phyloP scores from a whole-genome alignment of 2,113 vertebrate species.

The Alouatta palliata region DNA sequence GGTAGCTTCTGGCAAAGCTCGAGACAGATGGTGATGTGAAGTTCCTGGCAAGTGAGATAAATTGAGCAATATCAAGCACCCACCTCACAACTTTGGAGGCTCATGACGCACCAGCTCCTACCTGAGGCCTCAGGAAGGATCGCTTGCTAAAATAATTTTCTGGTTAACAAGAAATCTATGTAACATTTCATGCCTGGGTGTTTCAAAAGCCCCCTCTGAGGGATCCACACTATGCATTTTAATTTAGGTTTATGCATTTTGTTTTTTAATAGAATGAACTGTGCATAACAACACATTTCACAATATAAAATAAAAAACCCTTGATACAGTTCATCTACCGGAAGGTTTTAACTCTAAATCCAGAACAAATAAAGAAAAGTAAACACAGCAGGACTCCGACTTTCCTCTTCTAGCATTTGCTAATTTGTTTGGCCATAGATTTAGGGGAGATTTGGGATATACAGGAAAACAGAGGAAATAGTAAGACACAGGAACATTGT shows the following conservation, averaged over 20 bases:
- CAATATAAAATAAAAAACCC: constrained; percentile 65
- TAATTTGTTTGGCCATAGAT: constrained; percentile 47
- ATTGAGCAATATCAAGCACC: constrained; percentile 78
- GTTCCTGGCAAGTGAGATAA: constrained; percentile 81
- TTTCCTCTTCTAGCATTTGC: constrained; percentile 39
- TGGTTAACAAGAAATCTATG: constrained; percentile 66
- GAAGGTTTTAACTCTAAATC: constrained; percentile 70
- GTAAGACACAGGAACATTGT: not conserved
- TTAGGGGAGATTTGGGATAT: not conserved
- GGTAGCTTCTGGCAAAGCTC: constrained; percentile 77
- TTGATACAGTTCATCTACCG: constrained; percentile 52
- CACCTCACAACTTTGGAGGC: constrained; percentile 77
- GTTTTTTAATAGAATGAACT: constrained; percentile 68
- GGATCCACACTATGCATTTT: constrained; percentile 61
- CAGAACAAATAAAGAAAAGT: constrained; percentile 73
- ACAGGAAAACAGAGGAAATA: not conserved
- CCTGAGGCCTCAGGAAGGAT: constrained; percentile 52
- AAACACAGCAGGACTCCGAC: constrained; percentile 59
- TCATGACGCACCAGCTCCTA: not conserved
- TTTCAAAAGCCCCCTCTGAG: constrained; percentile 62
- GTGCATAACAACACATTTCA: constrained; percentile 50
- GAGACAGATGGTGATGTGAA: constrained; percentile 82
- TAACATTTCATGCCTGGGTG: constrained; percentile 51
- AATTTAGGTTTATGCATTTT: constrained; percentile 64
- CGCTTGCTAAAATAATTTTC: constrained; percentile 70